A percentile compares a stretch with the other conserved stretches of the same genome.
These are phyloP conservation scores for Drosophila pseudoananassae DNA, from an alignment of 1,140 invertebrate genomes.

Conservation along the genomic window DNA sequence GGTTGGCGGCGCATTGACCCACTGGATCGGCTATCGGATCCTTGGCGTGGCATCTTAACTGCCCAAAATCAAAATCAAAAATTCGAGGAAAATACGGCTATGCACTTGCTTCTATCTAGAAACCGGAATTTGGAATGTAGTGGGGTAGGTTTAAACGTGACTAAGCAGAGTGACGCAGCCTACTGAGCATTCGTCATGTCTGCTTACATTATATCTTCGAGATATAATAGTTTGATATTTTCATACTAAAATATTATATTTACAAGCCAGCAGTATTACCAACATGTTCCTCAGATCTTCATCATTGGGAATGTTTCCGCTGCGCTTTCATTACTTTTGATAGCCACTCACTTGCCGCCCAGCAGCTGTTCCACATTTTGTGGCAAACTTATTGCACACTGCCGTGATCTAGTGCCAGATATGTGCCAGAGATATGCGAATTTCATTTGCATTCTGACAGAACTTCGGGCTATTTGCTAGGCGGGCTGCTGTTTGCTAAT, in stretches of 20 bases:
- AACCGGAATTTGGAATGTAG: conserved; percentile 55
- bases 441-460: conserved; percentile 33
- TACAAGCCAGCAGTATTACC: too few relatives aligned
- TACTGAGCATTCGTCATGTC: background rate
- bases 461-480: conserved; percentile 17
- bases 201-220: too few relatives aligned
- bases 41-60: conserved; percentile 58
- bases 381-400: conserved; percentile 17
- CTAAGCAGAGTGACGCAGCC: background rate
- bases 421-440: conserved; percentile 7
- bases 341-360: conserved; percentile 20
- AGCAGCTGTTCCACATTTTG: background rate
- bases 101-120: conserved; percentile 5
- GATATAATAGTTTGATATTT: too few relatives aligned
- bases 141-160: background rate
- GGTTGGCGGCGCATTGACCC: conserved; percentile 20
- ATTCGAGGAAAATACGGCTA: conserved; percentile 2
- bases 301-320: conserved; percentile 8
- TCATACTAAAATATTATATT: too few relatives aligned
- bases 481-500: conserved; percentile 25
- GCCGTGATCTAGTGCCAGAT: conserved; percentile 1
- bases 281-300: background rate
- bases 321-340: conserved; percentile 34
- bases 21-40: conserved; percentile 38
- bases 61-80: conserved; percentile 1